Percentiles rank a stretch among this genome's conserved stretches.
Conservation (phyloP, 2,113 vertebrate genomes). For the Heliornis fulica region DNA sequence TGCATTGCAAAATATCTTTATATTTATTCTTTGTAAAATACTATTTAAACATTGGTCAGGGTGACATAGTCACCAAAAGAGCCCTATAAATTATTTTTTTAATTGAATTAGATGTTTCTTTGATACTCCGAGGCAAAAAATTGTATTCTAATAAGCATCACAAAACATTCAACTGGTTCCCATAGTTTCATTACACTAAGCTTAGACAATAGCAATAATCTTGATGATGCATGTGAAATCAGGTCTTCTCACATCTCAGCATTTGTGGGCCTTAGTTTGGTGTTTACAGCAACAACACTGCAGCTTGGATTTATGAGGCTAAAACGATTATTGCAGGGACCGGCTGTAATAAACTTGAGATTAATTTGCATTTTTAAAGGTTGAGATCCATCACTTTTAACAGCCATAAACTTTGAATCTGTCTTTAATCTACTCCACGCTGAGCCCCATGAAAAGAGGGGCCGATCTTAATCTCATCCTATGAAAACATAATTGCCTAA, state of each 20-base stretch:
- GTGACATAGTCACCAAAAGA: background rate
- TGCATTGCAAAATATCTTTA: background rate
- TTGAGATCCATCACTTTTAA: constrained; percentile 1
- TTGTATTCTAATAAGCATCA: background rate
- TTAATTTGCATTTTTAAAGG: constrained; percentile 15
- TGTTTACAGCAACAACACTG: background rate
- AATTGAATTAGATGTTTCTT: background rate
- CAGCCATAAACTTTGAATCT: background rate
- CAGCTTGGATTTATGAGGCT: background rate
- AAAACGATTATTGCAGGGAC: background rate
- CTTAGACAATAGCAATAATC: background rate
- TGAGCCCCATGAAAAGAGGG: background rate
- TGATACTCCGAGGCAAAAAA: background rate
- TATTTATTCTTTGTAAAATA: too few relatives aligned
- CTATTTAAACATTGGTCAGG: background rate
- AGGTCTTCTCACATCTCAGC: background rate
- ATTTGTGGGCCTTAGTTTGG: background rate
- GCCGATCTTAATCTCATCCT: background rate
- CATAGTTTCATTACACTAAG: background rate
- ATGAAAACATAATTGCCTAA: constrained; percentile 12
- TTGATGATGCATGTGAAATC: background rate
- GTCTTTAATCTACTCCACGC: constrained; percentile 9
- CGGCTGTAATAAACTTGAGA: background rate
- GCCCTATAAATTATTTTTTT: background rate
- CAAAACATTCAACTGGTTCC: background rate